phyloP scores from a whole-genome alignment of 2,113 vertebrate genomes.

The Triplophysa tibetana region DNA sequence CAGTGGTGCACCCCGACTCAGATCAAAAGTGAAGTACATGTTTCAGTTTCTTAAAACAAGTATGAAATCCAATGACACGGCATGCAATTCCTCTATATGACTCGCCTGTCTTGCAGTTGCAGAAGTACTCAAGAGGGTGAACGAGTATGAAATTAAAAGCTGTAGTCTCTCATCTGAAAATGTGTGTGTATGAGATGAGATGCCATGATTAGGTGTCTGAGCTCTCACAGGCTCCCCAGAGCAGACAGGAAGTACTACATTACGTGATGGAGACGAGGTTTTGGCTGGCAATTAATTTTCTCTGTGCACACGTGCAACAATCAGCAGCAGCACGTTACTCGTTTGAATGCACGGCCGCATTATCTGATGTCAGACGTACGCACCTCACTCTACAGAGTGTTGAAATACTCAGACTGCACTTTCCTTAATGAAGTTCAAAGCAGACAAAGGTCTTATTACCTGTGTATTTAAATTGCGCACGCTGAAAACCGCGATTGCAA shows the following conservation, averaged over 20 bases:
- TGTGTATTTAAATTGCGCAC: not conserved
- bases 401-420: not conserved
- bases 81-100: not conserved
- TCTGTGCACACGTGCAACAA: slow-evolving; percentile 13
- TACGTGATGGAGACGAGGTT: slow-evolving; percentile 32
- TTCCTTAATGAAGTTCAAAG: slow-evolving; percentile 14
- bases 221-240: slow-evolving; percentile 29
- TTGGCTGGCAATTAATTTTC: slow-evolving; percentile 50
- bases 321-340: slow-evolving; percentile 14
- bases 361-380: not conserved
- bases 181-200: slow-evolving; percentile 12
- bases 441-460: slow-evolving; percentile 34
- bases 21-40: not conserved
- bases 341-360: slow-evolving; percentile 32
- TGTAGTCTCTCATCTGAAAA: slow-evolving; percentile 11
- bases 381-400: not conserved
- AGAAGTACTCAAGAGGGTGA: not conserved
- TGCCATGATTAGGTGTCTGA: slow-evolving; percentile 44
- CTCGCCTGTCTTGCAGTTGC: not conserved
- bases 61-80: slow-evolving; percentile 4
- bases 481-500: slow-evolving; percentile 3
- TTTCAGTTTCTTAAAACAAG: not conserved
- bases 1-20: too few relatives aligned
- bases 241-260: slow-evolving; percentile 47
- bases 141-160: slow-evolving; percentile 31